These are phyloP conservation scores for Tenthredo amoena DNA, from an alignment of 2,888 invertebrate genomes.

Conservation along the genomic window DNA sequence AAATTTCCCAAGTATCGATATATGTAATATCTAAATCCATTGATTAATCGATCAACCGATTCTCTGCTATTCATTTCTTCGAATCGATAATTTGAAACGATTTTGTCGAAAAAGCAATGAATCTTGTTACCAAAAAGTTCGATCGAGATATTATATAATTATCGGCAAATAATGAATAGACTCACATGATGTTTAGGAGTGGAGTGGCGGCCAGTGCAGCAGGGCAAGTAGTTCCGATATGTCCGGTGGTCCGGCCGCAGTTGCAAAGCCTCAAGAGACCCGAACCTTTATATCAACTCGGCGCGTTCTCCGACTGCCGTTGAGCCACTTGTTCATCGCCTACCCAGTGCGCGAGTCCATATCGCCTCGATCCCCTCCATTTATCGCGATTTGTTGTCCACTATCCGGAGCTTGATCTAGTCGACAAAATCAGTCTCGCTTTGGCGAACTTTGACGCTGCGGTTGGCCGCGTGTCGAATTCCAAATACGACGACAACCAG, in stretches of 20 bases:
- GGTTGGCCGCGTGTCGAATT: neutral
- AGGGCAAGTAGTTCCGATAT: slow-evolving; percentile 37
- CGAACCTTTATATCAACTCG: slow-evolving; percentile 51
- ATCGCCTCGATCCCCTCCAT: slow-evolving; percentile 34
- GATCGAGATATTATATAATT: neutral
- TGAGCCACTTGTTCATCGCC: slow-evolving; percentile 43
- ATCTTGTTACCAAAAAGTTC: neutral
- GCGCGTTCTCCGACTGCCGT: slow-evolving; percentile 36
- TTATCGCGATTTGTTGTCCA: slow-evolving; percentile 1
- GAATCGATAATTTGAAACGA: neutral
- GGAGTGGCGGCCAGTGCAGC: slow-evolving; percentile 69
- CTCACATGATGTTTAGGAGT: slow-evolving; percentile 74
- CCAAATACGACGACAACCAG: neutral
- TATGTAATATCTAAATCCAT: neutral
- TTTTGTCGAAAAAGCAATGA: neutral
- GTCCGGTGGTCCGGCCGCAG: slow-evolving; percentile 51
- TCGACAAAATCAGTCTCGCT: slow-evolving; percentile 14
- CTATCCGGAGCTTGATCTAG: neutral
- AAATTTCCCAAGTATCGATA: neutral
- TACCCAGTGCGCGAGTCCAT: slow-evolving; percentile 34
- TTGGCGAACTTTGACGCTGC: neutral
- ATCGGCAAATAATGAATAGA: slow-evolving; percentile 52
- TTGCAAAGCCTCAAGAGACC: slow-evolving; percentile 27
- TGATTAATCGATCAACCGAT: neutral
- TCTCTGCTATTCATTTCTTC: too few relatives aligned